Conservation (phyloP, 2,113 vertebrate species). For the Lanius collurio region DNA sequence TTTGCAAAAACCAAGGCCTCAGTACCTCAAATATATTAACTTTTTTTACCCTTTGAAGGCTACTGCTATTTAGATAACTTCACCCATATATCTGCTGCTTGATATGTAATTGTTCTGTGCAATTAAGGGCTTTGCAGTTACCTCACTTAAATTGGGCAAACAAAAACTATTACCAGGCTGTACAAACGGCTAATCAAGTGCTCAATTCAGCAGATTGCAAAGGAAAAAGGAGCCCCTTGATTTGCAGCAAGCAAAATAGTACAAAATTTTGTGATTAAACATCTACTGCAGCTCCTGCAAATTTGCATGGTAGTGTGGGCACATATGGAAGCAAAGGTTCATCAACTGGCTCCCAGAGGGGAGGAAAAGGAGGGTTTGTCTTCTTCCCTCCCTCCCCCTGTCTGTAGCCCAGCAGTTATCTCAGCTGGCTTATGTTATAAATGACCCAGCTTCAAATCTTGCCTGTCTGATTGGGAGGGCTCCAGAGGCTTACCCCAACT, state of each 20-base stretch:
- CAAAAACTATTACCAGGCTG: not conserved
- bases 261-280: not conserved
- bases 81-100: not conserved
- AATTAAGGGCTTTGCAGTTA: not conserved
- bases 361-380: not conserved
- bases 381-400: not conserved
- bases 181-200: not conserved
- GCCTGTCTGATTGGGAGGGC: not conserved
- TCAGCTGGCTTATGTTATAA: not conserved
- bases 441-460: not conserved
- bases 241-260: not conserved
- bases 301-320: accelerated
- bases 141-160: not conserved
- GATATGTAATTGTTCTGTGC: not conserved
- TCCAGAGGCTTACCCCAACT: not conserved
- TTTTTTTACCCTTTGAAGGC: not conserved
- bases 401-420: not conserved
- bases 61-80: not conserved
- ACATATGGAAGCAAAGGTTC: not conserved
- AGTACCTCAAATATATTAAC: not conserved
- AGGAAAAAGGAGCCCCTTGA: not conserved
- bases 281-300: not conserved
- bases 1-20: not conserved
- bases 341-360: not conserved
- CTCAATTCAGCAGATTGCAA: not conserved